Evolutionary conservation across 2,888 invertebrate species (phyloP).

Genomic region (Cephus spinipes): DNA sequence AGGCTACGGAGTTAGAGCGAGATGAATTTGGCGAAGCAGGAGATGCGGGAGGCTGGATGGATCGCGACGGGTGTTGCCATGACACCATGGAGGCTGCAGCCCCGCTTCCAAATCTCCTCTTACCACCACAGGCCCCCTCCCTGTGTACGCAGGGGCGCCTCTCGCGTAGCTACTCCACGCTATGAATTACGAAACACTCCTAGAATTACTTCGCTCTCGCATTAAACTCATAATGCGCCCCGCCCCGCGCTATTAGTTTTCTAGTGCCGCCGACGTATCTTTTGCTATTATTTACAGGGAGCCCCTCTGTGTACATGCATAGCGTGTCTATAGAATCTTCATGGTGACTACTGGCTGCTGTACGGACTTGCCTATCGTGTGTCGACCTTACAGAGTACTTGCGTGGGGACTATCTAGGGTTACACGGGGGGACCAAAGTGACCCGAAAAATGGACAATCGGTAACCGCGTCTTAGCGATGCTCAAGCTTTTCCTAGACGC

Average conservation of each 20-base stretch:
- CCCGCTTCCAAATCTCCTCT: constrained; percentile 47
- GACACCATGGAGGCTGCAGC: constrained; percentile 61
- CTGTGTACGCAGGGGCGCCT: neutral
- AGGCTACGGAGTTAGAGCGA: neutral
- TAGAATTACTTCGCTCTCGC: constrained; percentile 39
- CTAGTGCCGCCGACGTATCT: neutral
- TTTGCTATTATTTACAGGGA: neutral
- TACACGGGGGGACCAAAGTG: too few relatives aligned
- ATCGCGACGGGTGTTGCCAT: constrained; percentile 59
- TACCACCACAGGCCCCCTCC: constrained; percentile 13
- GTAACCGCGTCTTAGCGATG: too few relatives aligned
- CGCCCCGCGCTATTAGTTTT: neutral
- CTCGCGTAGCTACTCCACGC: constrained; percentile 22
- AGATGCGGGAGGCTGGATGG: neutral
- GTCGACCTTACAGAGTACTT: neutral
- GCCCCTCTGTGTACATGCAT: neutral
- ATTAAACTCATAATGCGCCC: neutral
- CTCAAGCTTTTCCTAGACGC: neutral
- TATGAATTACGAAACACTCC: constrained; percentile 35
- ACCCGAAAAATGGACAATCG: too few relatives aligned
- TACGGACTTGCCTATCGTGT: neutral
- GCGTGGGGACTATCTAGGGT: neutral
- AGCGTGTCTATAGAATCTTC: neutral
- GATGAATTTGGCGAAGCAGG: neutral
- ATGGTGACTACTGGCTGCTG: neutral